A percentile compares a stretch with the other conserved stretches of the same genome.
These are phyloP conservation scores for Anastrepha obliqua DNA, from an alignment of 1,140 invertebrate species.

Conservation along the genomic window DNA sequence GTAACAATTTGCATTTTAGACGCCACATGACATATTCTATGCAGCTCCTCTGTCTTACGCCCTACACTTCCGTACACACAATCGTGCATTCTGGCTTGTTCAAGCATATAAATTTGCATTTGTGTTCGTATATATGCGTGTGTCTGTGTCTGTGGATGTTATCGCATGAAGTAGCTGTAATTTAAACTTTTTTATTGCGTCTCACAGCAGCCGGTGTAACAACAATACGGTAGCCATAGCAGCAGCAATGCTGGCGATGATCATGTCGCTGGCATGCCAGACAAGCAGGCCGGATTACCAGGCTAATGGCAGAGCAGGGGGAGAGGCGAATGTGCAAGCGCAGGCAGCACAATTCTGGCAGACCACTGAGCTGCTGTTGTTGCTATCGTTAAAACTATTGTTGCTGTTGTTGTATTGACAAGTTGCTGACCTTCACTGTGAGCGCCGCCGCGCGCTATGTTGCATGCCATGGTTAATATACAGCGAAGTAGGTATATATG, in stretches of 20 bases:
- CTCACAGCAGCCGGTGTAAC: background rate
- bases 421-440: constrained; percentile 51
- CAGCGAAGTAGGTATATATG: background rate
- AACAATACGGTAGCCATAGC: constrained; percentile 30
- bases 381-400: constrained; percentile 14
- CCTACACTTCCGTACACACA: no score
- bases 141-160: background rate
- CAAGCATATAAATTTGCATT: background rate
- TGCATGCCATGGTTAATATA: background rate
- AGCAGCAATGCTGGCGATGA: constrained; percentile 8
- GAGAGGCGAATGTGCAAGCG: background rate
- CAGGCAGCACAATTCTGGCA: constrained; percentile 5
- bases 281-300: constrained; percentile 37
- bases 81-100: background rate
- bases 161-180: constrained; percentile 44
- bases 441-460: constrained; percentile 22
- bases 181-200: constrained; percentile 49
- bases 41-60: background rate
- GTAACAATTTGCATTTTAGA: constrained; percentile 51
- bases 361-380: background rate
- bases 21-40: constrained; percentile 52
- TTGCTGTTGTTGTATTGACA: constrained; percentile 17
- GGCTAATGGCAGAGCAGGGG: background rate
- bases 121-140: background rate
- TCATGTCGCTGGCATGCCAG: constrained; percentile 34